Conservation (phyloP, 2,797 vertebrate genomes). For the Prionace glauca region DNA sequence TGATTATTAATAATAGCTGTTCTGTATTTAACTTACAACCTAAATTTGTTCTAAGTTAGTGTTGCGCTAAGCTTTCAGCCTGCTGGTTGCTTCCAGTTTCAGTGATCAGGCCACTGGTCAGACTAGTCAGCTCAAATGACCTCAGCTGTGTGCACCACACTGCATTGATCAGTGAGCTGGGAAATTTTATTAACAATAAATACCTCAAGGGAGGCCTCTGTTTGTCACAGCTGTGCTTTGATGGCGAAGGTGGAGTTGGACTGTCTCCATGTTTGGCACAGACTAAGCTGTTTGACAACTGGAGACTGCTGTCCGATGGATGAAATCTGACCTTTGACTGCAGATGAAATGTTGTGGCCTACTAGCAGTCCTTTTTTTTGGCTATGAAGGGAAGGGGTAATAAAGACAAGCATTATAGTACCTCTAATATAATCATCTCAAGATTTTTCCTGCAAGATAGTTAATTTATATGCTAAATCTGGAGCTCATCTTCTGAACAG, state of each 20-base stretch:
- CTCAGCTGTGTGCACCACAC: neutral
- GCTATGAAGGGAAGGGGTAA: neutral
- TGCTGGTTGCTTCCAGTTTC: neutral
- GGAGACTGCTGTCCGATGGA: neutral
- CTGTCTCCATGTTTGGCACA: constrained; percentile 3
- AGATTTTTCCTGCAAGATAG: neutral
- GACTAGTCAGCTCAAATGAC: neutral
- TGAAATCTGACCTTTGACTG: neutral
- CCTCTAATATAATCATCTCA: neutral
- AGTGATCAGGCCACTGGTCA: neutral
- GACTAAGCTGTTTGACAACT: constrained; percentile 24
- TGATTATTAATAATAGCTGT: neutral
- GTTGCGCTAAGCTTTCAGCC: neutral
- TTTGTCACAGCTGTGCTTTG: constrained; percentile 18
- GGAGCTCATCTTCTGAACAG: neutral
- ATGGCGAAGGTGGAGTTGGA: neutral
- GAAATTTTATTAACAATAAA: constrained; percentile 29
- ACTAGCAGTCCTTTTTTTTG: neutral
- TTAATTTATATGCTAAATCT: neutral
- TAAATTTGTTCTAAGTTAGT: neutral
- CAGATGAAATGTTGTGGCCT: neutral
- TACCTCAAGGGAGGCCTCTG: constrained; percentile 13
- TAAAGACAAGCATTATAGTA: neutral
- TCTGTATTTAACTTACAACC: neutral
- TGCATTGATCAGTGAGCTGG: neutral